These are phyloP conservation scores for Pelvicachromis taeniatus DNA, from an alignment of 2,113 vertebrate species.

Conservation along the genomic window DNA sequence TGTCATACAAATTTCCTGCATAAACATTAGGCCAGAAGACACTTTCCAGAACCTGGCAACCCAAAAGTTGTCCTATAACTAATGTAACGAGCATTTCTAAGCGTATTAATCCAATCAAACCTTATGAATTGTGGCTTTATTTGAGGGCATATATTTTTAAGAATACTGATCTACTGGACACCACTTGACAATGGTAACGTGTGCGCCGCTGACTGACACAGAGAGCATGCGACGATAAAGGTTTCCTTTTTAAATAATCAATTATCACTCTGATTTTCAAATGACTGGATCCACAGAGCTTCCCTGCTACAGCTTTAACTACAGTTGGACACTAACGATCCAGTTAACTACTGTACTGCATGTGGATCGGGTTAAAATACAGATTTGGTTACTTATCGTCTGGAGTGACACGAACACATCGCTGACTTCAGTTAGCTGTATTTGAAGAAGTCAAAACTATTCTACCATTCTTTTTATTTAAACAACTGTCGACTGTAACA, in stretches of 20 bases:
- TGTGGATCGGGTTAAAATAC: constrained; percentile 5
- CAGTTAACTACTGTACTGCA: background rate
- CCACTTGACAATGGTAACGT: background rate
- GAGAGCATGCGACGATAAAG: background rate
- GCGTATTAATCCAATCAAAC: background rate
- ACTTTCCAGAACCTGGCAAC: background rate
- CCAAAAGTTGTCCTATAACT: background rate
- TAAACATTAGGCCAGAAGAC: background rate
- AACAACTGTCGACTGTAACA: constrained; percentile 85
- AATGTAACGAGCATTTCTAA: background rate
- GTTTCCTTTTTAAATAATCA: background rate
- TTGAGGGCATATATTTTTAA: background rate
- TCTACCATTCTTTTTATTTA: constrained; percentile 73
- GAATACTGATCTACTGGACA: background rate
- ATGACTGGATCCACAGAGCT: background rate
- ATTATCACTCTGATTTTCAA: background rate
- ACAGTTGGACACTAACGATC: background rate
- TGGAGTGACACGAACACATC: constrained; percentile 73
- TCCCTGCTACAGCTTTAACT: background rate
- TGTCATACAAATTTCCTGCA: background rate
- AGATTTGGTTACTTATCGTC: constrained; percentile 65
- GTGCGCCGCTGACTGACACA: background rate
- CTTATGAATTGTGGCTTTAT: background rate
- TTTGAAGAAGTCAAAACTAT: constrained; percentile 75
- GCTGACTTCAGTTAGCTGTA: constrained; percentile 66